Evolutionary conservation across 2,888 invertebrate genomes (phyloP).

Genomic region (Anoplius nigerrimus): DNA sequence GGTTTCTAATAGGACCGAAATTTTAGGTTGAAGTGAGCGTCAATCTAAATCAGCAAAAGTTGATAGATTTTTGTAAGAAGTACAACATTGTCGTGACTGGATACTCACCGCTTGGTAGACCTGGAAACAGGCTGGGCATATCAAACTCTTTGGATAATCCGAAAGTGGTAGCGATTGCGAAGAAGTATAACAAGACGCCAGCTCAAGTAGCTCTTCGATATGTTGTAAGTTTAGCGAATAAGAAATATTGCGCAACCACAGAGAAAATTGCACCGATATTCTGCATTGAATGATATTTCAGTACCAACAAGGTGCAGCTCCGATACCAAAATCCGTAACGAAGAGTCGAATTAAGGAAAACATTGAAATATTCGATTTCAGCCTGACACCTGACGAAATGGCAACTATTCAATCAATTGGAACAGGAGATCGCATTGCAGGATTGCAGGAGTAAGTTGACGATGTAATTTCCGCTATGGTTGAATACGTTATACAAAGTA

Average conservation of each 20-base stretch:
- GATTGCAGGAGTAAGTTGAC: slow-evolving; percentile 78
- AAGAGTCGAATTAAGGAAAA: slow-evolving; percentile 80
- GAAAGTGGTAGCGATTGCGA: slow-evolving; percentile 79
- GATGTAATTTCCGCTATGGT: background rate
- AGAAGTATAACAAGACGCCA: slow-evolving; percentile 80
- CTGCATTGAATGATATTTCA: slow-evolving; percentile 25
- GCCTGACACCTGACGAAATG: slow-evolving; percentile 77
- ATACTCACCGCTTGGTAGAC: slow-evolving; percentile 88
- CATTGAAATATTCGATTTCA: slow-evolving; percentile 80
- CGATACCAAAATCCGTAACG: slow-evolving; percentile 82
- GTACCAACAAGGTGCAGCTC: slow-evolving; percentile 74
- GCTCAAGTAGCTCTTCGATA: slow-evolving; percentile 84
- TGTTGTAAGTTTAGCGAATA: slow-evolving; percentile 72
- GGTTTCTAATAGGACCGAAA: background rate
- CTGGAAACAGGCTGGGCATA: slow-evolving; percentile 83
- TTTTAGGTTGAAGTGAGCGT: slow-evolving; percentile 87
- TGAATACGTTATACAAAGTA: background rate
- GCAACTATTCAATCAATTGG: slow-evolving; percentile 73
- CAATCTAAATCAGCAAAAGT: slow-evolving; percentile 83
- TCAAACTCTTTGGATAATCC: slow-evolving; percentile 82
- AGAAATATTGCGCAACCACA: too few species aligned
- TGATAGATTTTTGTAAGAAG: slow-evolving; percentile 82
- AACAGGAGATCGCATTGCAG: slow-evolving; percentile 81
- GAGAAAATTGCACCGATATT: background rate
- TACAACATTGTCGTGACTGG: slow-evolving; percentile 84